Evolutionary conservation across 1,140 invertebrate genomes (phyloP).

Genomic region (Heliconius hermathena): DNA sequence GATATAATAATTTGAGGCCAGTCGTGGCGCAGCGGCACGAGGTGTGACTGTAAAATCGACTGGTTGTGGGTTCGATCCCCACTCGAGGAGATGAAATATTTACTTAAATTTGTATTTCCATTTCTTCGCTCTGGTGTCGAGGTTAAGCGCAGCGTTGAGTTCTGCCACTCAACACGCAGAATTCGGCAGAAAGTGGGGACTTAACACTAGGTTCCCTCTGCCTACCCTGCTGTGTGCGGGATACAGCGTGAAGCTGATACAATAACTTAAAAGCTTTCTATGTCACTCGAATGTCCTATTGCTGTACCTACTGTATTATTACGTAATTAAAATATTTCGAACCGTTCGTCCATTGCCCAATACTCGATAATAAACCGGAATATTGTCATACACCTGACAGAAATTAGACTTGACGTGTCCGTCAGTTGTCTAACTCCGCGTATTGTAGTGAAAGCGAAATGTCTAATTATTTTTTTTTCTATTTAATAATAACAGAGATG

Average conservation of each 20-base stretch:
- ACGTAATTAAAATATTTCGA: slow-evolving; percentile 23
- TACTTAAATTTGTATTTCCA: no score
- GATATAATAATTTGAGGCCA: neutral
- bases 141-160: no score
- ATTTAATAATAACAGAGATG: slow-evolving; percentile 73
- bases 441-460: slow-evolving; percentile 75
- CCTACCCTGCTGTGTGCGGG: no score
- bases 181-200: no score
- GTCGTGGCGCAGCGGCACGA: no score
- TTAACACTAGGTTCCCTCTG: no score
- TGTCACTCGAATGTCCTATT: neutral
- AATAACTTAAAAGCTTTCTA: neutral
- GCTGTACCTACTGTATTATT: neutral
- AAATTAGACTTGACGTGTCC: slow-evolving; percentile 65
- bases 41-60: no score
- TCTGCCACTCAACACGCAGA: no score
- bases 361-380: slow-evolving; percentile 59
- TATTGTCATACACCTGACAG: slow-evolving; percentile 58
- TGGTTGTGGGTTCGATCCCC: no score
- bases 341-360: slow-evolving; percentile 26
- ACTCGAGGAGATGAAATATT: no score
- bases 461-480: slow-evolving; percentile 69
- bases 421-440: slow-evolving; percentile 63
- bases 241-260: no score
- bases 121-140: no score